Evolutionary conservation across 1,140 invertebrate species (phyloP).

Genomic region (Leptinotarsa defecta): DNA sequence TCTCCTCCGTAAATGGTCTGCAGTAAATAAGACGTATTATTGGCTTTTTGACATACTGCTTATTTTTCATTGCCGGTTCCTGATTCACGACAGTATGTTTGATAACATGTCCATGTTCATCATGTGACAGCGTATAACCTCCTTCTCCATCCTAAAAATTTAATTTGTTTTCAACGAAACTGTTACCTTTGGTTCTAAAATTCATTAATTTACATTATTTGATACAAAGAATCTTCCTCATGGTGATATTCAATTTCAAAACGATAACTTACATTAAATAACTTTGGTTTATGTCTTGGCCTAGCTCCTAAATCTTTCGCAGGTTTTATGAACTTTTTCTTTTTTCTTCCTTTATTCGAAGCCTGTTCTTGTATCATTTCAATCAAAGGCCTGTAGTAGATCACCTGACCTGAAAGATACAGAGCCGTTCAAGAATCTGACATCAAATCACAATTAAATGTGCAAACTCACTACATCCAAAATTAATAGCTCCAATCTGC

Average conservation of each 20-base stretch:
- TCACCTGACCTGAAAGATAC: constrained; percentile 53
- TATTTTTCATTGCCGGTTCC: constrained; percentile 51
- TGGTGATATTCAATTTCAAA: too few species aligned
- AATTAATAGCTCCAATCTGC: constrained; percentile 69
- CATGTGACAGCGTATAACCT: constrained; percentile 68
- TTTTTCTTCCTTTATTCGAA: neutral
- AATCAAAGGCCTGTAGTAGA: constrained; percentile 53
- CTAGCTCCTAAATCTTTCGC: constrained; percentile 27
- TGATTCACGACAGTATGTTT: constrained; percentile 55
- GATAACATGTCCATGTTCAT: constrained; percentile 61
- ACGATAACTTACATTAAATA: constrained; percentile 47
- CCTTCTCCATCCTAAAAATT: constrained; percentile 61
- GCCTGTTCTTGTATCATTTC: constrained; percentile 38
- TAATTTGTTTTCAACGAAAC: too few species aligned
- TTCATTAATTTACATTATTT: too few species aligned
- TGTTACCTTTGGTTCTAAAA: too few species aligned
- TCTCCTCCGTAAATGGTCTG: constrained; percentile 59
- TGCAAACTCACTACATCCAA: constrained; percentile 62
- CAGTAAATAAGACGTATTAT: constrained; percentile 60
- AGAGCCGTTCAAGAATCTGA: constrained; percentile 16
- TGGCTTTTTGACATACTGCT: constrained; percentile 48
- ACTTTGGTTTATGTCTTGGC: constrained; percentile 49
- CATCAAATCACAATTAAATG: neutral
- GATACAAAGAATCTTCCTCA: too few species aligned
- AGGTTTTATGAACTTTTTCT: neutral